Evolutionary conservation across 2,113 vertebrate species (phyloP).

Genomic region (Pampusana beccarii): DNA sequence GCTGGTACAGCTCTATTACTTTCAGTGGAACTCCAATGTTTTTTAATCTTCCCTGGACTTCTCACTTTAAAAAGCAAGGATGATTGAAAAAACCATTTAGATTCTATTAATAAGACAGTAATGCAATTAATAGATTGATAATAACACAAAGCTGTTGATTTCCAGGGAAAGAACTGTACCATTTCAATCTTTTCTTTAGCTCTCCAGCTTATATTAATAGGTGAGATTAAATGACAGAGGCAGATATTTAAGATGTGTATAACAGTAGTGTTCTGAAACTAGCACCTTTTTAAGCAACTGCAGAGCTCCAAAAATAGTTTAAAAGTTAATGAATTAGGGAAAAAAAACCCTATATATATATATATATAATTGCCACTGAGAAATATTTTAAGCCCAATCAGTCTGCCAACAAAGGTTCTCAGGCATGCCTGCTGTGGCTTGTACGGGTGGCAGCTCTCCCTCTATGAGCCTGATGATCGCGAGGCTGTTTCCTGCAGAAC

Average conservation of each 20-base stretch:
- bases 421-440: background rate
- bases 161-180: background rate
- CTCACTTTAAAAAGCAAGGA: background rate
- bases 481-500: background rate
- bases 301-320: background rate
- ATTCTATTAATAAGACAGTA: background rate
- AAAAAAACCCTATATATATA: no score
- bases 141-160: background rate
- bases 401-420: background rate
- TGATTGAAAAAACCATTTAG: background rate
- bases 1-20: background rate
- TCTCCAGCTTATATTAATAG: background rate
- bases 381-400: background rate
- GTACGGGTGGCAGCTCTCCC: background rate
- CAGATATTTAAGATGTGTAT: background rate
- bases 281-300: background rate
- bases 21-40: background rate
- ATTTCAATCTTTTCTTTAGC: background rate
- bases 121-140: background rate
- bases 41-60: background rate
- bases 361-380: background rate
- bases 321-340: background rate
- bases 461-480: accelerated
- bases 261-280: background rate
- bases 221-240: background rate